Conservation (phyloP, 2,888 invertebrate genomes). For the Eledone cirrhosa region DNA sequence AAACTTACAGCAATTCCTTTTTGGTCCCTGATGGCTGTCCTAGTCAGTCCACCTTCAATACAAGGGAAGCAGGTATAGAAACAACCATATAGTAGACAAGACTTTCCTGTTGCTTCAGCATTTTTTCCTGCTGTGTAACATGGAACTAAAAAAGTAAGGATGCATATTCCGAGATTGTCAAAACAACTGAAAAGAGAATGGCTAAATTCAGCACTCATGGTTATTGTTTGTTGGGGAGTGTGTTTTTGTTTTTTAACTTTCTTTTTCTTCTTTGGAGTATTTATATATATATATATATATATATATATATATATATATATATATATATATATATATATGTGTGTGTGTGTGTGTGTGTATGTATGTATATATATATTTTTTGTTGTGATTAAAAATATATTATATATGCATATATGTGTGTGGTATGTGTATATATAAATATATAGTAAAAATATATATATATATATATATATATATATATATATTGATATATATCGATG, state of each 20-base stretch:
- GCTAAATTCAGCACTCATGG: conserved; percentile 34
- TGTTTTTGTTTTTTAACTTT: neutral
- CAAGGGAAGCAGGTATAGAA: conserved; percentile 44
- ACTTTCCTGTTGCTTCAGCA: conserved; percentile 52
- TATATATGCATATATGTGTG: neutral
- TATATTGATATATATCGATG: neutral
- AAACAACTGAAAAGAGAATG: conserved; percentile 44
- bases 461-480: neutral
- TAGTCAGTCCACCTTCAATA: conserved; percentile 38
- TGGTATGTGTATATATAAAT: neutral
- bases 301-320: neutral
- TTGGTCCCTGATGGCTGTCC: conserved; percentile 47
- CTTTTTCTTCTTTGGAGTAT: neutral
- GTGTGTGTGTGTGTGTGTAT: neutral
- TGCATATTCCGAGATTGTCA: conserved; percentile 42
- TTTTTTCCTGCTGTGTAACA: conserved; percentile 50
- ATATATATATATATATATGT: neutral
- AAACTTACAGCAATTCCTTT: conserved; percentile 42
- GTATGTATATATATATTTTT: too few species aligned
- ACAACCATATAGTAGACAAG: conserved; percentile 48
- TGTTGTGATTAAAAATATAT: too few species aligned
- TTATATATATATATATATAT: neutral
- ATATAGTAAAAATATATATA: neutral
- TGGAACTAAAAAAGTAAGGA: conserved; percentile 43
- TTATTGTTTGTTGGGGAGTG: too few species aligned